Evolutionary conservation across 2,888 invertebrate genomes (phyloP), one percentile per base, ranked within the genome.

Genomic region (Bombylius discolor): DNA sequence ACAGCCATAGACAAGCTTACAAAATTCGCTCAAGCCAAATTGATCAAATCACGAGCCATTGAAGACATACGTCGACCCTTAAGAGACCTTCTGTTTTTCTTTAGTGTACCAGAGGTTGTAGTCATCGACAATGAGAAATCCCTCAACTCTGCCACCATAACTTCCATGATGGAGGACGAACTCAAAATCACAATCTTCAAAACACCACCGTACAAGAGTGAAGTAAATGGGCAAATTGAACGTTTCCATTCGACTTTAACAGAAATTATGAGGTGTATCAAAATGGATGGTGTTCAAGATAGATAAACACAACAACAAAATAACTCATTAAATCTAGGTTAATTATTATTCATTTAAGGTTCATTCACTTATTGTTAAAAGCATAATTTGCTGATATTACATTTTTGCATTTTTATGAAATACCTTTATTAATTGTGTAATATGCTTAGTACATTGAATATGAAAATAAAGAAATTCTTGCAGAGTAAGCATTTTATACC

Each of bases 61-160:
- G 55, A 59, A 49, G 58, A 61, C 31, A 11, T 63, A 5, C 60
- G 55, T 52, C 33, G 23, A 42, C 60, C 61, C 0, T 33, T 61
- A 1, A 50, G 57, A 4, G 58, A 62, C n/a, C 23, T 62, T 11
- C n/a, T 62, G 32, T 59, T 60, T 5, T 51, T 32, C 23, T 62
- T 59, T 32, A 56, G 60, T 7, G 56, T 58, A 14, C 61, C 62
- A 5, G 52, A 60, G 36, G 31, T 34, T 44, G 45, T 64, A 1
- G 60, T 63, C 7, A 60, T 59, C 23, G 63, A 63, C 33, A 62
- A 60, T 7, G 63, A 64, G 53, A 56, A 47, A 31, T 59, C 63
- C 0, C 31, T 64, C 7, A 62, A 61, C 31, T 61, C 59, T 1
- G 49, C 57, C 1, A 52, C 59, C 9, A 63, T 61, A 0, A 55